phyloP scores from a whole-genome alignment of 1,140 invertebrate species.

The Alviniconcha marisindica region DNA sequence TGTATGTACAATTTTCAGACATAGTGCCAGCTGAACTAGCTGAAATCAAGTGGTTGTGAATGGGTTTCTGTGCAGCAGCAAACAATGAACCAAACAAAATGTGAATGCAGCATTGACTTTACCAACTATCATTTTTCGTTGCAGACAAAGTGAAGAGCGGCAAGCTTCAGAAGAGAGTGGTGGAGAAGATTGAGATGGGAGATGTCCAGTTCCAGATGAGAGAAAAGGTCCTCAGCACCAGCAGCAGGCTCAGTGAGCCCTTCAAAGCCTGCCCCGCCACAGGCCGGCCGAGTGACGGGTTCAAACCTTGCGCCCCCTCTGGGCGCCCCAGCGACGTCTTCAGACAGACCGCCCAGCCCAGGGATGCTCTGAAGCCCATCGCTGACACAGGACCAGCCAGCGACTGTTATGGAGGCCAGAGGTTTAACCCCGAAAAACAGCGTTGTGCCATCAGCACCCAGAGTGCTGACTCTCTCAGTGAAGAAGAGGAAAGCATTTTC shows the following conservation, averaged over 20 bases:
- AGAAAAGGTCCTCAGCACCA: neutral
- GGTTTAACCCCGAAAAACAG: too few relatives aligned
- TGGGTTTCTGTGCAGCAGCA: too few relatives aligned
- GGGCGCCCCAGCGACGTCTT: neutral
- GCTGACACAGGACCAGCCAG: neutral
- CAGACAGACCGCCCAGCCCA: too few relatives aligned
- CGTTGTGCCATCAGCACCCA: too few relatives aligned
- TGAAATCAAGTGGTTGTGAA: too few relatives aligned
- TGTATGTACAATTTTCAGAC: too few relatives aligned
- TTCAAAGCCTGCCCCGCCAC: slow-evolving; percentile 16
- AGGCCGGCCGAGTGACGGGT: neutral
- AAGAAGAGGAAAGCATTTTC: neutral
- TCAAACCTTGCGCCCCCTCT: neutral
- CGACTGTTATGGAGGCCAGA: too few relatives aligned
- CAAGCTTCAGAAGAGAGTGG: slow-evolving; percentile 4
- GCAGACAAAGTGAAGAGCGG: slow-evolving; percentile 14
- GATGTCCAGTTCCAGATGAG: neutral
- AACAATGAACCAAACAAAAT: too few relatives aligned
- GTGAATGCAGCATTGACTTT: too few relatives aligned
- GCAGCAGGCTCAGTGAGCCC: neutral
- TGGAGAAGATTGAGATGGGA: slow-evolving; percentile 32
- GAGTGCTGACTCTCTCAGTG: neutral
- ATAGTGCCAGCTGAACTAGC: too few relatives aligned
- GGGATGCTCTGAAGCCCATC: neutral
- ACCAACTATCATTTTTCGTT: neutral